Conservation (phyloP, 2,797 vertebrate species). For the Ceyx erithaca region DNA sequence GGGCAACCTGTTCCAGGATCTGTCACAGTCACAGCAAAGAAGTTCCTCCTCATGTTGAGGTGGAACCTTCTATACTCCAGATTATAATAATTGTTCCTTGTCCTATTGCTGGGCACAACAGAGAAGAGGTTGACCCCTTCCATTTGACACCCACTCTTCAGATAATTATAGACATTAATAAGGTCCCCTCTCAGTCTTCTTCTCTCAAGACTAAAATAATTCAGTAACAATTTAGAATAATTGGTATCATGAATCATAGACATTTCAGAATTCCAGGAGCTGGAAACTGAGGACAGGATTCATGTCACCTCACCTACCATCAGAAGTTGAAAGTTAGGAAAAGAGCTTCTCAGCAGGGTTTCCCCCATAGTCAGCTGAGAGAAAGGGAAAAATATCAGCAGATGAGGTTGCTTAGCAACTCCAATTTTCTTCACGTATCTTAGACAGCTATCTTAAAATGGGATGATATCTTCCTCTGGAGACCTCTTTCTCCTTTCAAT, state of each 20-base stretch:
- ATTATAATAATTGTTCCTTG: too few species aligned
- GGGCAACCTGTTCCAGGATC: too few species aligned
- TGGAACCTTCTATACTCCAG: too few species aligned
- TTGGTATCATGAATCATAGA: background rate
- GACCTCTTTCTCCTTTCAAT: slow-evolving; percentile 1
- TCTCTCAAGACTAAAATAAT: too few species aligned
- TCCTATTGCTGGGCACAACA: too few species aligned
- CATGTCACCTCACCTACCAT: background rate
- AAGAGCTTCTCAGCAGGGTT: background rate
- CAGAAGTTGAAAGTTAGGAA: background rate
- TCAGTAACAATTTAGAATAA: background rate
- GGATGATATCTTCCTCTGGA: slow-evolving; percentile 13
- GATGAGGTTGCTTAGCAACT: slow-evolving; percentile 61
- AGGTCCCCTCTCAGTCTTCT: too few species aligned
- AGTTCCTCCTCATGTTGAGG: too few species aligned
- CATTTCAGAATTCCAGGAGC: background rate
- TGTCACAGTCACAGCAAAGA: too few species aligned
- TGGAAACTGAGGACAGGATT: background rate
- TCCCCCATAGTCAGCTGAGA: background rate
- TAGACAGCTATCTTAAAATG: slow-evolving; percentile 17
- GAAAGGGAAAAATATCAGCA: background rate
- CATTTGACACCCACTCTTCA: too few species aligned
- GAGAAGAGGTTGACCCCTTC: too few species aligned
- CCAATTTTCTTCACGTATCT: slow-evolving; percentile 24
- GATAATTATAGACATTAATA: too few species aligned